Evolutionary conservation across 2,113 vertebrate genomes (phyloP).

Genomic region (Trematomus loennbergii): DNA sequence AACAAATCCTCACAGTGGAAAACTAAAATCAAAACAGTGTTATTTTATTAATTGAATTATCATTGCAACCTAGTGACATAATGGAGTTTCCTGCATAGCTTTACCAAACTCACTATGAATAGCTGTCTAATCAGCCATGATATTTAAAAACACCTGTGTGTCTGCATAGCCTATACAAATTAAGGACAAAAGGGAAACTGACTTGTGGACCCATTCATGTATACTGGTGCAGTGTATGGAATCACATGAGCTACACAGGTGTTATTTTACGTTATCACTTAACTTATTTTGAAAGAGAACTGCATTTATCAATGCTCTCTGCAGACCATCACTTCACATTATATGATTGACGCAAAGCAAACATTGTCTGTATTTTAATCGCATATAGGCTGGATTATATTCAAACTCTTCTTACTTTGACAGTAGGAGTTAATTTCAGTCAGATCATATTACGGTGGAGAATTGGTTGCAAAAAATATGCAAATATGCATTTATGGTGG

Average conservation of each 20-base stretch:
- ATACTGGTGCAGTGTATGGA: not conserved
- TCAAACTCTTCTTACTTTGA: not conserved
- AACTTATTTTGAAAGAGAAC: not conserved
- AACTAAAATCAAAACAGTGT: not conserved
- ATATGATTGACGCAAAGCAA: slow-evolving; percentile 9
- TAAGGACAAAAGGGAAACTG: not conserved
- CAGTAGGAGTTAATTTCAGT: slow-evolving; percentile 15
- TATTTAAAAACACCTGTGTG: not conserved
- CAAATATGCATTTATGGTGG: slow-evolving; percentile 19
- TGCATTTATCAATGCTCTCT: not conserved
- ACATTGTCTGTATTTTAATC: not conserved
- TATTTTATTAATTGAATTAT: not conserved
- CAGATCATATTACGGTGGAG: not conserved
- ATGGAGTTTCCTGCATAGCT: too few relatives aligned
- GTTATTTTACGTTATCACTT: not conserved
- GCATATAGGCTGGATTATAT: not conserved
- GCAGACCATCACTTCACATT: not conserved
- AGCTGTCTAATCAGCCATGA: not conserved
- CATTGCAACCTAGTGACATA: not conserved
- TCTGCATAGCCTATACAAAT: not conserved
- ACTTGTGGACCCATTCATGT: not conserved
- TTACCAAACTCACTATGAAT: not conserved
- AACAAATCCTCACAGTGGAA: not conserved
- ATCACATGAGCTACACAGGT: not conserved
- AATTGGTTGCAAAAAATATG: slow-evolving; percentile 38